Percentiles rank a stretch among this genome's conserved stretches.
phyloP scores from a whole-genome alignment of 1,140 invertebrate species.

The Drosophila nigrodunni region DNA sequence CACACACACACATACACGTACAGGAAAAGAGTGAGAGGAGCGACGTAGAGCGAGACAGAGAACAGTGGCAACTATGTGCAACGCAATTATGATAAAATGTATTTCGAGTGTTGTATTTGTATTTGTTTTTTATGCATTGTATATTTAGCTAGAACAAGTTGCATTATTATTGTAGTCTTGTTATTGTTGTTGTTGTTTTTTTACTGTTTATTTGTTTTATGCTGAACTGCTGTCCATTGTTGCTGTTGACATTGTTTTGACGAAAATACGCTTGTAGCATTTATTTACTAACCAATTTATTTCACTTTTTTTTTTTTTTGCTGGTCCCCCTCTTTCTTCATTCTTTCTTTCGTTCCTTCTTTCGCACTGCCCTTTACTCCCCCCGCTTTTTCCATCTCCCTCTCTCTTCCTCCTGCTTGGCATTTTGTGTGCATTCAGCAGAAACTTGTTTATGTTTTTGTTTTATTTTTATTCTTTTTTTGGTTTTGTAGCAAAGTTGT shows the following conservation, averaged over 20 bases:
- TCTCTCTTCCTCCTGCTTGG: neutral
- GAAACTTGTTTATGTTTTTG: slow-evolving; percentile 12
- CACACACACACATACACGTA: neutral
- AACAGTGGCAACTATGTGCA: slow-evolving; percentile 4
- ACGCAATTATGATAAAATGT: slow-evolving; percentile 36
- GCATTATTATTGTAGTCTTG: slow-evolving; percentile 22
- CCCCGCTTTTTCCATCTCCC: neutral
- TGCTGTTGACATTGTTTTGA: slow-evolving; percentile 69
- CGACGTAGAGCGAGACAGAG: neutral
- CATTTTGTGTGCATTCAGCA: slow-evolving; percentile 22
- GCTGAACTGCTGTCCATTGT: slow-evolving; percentile 26
- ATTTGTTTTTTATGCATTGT: slow-evolving; percentile 7
- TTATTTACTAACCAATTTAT: slow-evolving; percentile 60
- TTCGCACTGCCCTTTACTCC: neutral
- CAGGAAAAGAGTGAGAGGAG: neutral
- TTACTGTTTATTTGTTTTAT: slow-evolving; percentile 32
- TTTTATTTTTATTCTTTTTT: slow-evolving; percentile 10
- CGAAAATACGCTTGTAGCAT: slow-evolving; percentile 68
- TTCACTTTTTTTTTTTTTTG: slow-evolving; percentile 1
- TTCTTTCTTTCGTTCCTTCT: neutral
- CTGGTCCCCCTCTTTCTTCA: neutral
- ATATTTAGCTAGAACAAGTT: slow-evolving; percentile 30
- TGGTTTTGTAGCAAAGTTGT: slow-evolving; percentile 16
- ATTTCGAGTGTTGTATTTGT: slow-evolving; percentile 8
- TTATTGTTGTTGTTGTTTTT: neutral